A percentile compares a stretch with the other conserved stretches of the same genome.
Evolutionary conservation across 2,888 invertebrate genomes (phyloP).

Genomic region (Drosophila barbarae): DNA sequence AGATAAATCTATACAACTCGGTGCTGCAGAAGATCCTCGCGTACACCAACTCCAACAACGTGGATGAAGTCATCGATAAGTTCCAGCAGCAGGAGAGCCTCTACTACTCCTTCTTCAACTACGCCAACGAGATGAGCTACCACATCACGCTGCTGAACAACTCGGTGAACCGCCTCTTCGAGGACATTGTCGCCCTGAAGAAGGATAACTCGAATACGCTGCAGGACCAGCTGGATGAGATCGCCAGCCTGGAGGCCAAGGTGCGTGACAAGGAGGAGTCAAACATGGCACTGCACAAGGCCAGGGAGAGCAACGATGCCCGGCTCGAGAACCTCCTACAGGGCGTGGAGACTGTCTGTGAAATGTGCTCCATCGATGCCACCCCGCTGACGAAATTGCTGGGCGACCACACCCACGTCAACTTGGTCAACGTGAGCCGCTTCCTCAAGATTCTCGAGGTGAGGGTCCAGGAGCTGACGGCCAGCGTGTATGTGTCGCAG

Average conservation of each 20-base stretch:
- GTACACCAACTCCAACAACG: conserved; percentile 69
- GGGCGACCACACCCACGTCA: conserved; percentile 82
- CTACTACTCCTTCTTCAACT: conserved; percentile 79
- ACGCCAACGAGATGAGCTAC: conserved; percentile 78
- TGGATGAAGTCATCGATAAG: conserved; percentile 75
- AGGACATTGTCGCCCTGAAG: conserved; percentile 70
- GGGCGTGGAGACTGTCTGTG: conserved; percentile 75
- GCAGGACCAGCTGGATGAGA: conserved; percentile 67
- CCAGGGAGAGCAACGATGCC: conserved; percentile 58
- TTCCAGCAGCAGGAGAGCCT: conserved; percentile 78
- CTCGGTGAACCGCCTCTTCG: conserved; percentile 73
- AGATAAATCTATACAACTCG: conserved; percentile 75
- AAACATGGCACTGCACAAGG: conserved; percentile 53
- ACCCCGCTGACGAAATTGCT: conserved; percentile 81
- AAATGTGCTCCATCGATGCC: conserved; percentile 81
- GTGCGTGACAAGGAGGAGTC: conserved; percentile 60
- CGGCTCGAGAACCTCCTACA: conserved; percentile 66
- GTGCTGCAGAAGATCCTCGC: conserved; percentile 75
- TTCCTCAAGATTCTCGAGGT: conserved; percentile 81
- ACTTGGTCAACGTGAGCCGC: conserved; percentile 82
- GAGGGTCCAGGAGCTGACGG: conserved; percentile 81
- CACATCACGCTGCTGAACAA: conserved; percentile 77
- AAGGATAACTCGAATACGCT: conserved; percentile 61
- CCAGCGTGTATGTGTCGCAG: conserved; percentile 80
- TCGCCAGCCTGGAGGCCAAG: conserved; percentile 60